These are phyloP conservation scores for Diarsia dahlii DNA, from an alignment of 2,888 invertebrate genomes.

Conservation along the genomic window DNA sequence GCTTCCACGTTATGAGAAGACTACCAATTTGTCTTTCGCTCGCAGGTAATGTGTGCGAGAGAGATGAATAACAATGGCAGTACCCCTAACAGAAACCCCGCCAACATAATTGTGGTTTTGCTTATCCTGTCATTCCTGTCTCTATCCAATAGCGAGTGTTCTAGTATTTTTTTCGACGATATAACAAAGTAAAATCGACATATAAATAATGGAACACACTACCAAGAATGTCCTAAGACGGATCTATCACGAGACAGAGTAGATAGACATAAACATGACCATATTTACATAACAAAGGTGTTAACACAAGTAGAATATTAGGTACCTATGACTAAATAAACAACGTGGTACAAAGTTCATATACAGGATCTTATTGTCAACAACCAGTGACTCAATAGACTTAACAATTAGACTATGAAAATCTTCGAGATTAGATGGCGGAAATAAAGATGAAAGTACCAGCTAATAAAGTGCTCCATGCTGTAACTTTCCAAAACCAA, in stretches of 20 bases:
- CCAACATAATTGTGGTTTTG: background rate
- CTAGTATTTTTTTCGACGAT: too few relatives aligned
- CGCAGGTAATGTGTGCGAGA: background rate
- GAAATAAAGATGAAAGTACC: background rate
- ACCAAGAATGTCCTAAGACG: constrained; percentile 6
- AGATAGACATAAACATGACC: constrained; percentile 16
- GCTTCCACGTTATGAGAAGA: too few relatives aligned
- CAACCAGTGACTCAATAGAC: background rate
- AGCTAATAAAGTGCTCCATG: background rate
- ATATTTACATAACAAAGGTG: constrained; percentile 52
- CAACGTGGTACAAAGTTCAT: constrained; percentile 30
- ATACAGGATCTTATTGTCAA: constrained; percentile 14
- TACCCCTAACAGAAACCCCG: background rate
- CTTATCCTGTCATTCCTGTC: background rate
- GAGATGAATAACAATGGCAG: constrained; percentile 1
- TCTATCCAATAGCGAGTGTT: too few relatives aligned
- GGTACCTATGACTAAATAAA: constrained; percentile 43
- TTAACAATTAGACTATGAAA: background rate
- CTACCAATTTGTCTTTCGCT: background rate
- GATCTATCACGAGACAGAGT: constrained; percentile 5
- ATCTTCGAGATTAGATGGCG: background rate
- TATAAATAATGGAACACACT: background rate
- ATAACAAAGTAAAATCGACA: background rate
- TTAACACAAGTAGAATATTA: constrained; percentile 6
- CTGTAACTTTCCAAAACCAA: background rate